phyloP scores from a whole-genome alignment of 2,113 vertebrate species.

The Cinclus mexicanus region DNA sequence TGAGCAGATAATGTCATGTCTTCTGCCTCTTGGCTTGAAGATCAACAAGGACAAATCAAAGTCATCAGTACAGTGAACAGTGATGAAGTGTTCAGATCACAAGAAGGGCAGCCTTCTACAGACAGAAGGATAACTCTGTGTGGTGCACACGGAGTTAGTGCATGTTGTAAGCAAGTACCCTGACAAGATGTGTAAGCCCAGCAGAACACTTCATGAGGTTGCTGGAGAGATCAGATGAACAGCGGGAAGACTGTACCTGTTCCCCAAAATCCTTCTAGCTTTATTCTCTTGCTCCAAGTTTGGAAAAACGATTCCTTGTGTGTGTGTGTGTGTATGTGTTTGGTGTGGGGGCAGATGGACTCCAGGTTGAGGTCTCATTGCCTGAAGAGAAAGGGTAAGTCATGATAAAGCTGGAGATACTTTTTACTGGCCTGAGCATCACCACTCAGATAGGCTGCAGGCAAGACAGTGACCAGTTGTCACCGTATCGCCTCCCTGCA shows the following conservation, averaged over 20 bases:
- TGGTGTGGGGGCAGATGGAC: background rate
- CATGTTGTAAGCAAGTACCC: background rate
- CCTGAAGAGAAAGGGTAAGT: background rate
- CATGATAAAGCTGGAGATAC: background rate
- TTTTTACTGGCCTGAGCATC: background rate
- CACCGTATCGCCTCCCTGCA: accelerated
- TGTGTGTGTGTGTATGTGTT: background rate
- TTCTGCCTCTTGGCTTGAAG: background rate
- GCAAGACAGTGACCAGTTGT: background rate
- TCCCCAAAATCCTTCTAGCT: background rate
- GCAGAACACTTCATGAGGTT: background rate
- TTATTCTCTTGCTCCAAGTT: background rate
- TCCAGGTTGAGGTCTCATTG: background rate
- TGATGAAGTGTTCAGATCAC: background rate
- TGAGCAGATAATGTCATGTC: background rate
- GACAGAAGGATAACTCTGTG: background rate
- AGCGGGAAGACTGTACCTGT: background rate
- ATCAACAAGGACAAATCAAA: background rate
- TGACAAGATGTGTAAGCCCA: background rate
- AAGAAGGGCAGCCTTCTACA: background rate
- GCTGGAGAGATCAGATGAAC: background rate
- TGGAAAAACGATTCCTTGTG: accelerated
- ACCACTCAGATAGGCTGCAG: background rate
- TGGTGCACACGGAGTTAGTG: accelerated
- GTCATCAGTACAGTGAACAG: background rate